Base-by-base conservation (phyloP, 2,888 invertebrate species). In the Octonoba sinensis region DNA sequence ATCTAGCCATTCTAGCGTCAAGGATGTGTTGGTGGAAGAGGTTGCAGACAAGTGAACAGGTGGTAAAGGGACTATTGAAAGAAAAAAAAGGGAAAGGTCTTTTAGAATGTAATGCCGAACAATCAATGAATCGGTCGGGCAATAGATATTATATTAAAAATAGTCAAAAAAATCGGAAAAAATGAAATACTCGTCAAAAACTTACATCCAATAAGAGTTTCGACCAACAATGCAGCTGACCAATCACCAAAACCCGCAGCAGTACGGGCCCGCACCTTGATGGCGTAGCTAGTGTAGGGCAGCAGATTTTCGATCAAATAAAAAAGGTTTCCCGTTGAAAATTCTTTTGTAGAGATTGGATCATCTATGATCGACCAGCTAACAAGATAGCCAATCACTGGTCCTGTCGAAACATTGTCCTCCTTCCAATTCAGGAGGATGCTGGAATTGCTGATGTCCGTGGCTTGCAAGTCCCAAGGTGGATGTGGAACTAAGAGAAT, bases 191-290 rank as follows among this genome's bases (percentile, higher is more conserved):
- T 36, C 8, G 11, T 36, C 6, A 36, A 36, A 36, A 36, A 57
- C 66, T 74, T 64, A 81, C 81, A 22, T 69, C 69, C 81, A 12
- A 74, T 27, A 16, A 46, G 18, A 6, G 81, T 81, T 22, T 60
- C 22, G 0, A 27, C 69, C 13, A 49, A 20, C 6, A 69, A n/a
- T 18, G 16, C 12, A 12, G 46, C 16, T 2, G 81, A 69, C 62
- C 60, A 69, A 8, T 56, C 36, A 0, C 81, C 74, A 8, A 20
- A 11, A 13, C 73, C 81, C 15, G 57, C 74, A 22, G 46, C 36
- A 2, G 81, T 69, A 4, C 18, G 20, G 0, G 81, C 81, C 15
- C 22, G 18, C 3, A 81, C 69, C n/a, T 24, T 20, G 20, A 73
- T 36, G 3, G 22, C 18, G 22, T 81, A 81, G 11, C 11, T 20